phyloP scores from a whole-genome alignment of 2,113 vertebrate species.

The crab-eating macaque (Macaca fascicularis) region DNA sequence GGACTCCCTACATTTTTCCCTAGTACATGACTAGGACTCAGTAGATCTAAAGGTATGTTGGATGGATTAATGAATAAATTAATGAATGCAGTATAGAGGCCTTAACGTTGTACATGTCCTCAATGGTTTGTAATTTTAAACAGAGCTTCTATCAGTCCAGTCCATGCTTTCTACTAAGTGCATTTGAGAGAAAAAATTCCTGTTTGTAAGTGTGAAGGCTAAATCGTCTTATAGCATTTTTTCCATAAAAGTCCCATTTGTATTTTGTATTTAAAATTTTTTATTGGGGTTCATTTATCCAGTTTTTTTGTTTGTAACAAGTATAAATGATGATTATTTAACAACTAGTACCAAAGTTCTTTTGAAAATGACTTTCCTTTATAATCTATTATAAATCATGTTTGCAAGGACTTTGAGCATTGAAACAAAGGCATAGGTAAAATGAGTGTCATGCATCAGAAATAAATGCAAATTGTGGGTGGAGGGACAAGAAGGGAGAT shows the following conservation, averaged over 20 bases:
- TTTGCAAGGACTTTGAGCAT: not conserved
- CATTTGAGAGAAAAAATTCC: not conserved
- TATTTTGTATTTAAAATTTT: not conserved
- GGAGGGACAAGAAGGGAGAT: not conserved
- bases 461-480: not conserved
- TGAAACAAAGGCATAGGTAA: not conserved
- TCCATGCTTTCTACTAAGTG: not conserved
- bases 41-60: not conserved
- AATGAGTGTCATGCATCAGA: not conserved
- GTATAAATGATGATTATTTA: not conserved
- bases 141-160: not conserved
- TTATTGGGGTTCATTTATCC: not conserved
- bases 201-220: not conserved
- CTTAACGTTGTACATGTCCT: not conserved
- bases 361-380: not conserved
- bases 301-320: not conserved
- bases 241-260: not conserved
- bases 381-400: not conserved
- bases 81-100: not conserved
- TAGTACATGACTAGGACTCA: not conserved
- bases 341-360: not conserved
- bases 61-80: not conserved
- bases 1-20: not conserved
- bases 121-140: not conserved
- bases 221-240: not conserved